Percentiles rank a stretch among this genome's conserved stretches.
Conservation (phyloP, 2,113 vertebrate genomes). For the Oophaga pumilio region DNA sequence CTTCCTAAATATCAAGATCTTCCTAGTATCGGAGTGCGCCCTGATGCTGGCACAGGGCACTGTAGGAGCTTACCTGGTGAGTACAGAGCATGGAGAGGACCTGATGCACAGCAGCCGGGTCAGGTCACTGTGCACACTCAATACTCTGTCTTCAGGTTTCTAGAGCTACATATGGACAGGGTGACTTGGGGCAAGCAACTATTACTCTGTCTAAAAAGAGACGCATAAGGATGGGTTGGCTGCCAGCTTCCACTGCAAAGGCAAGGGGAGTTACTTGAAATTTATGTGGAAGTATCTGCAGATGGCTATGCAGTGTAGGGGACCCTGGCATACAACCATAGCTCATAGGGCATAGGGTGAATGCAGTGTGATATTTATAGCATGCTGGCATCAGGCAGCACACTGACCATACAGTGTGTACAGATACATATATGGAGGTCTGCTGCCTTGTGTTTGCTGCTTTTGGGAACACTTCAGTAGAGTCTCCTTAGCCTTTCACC, state of each 20-base stretch:
- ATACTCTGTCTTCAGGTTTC: constrained; percentile 31
- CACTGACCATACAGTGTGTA: not conserved
- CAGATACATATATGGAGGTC: not conserved
- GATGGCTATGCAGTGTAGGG: constrained; percentile 19
- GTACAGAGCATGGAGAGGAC: constrained; percentile 61
- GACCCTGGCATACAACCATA: not conserved
- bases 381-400: not conserved
- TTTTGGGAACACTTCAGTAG: not conserved
- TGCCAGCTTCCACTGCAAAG: constrained; percentile 35
- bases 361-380: constrained; percentile 1
- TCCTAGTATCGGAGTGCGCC: constrained; percentile 93
- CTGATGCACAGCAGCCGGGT: constrained; percentile 8
- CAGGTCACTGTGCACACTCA: constrained; percentile 6
- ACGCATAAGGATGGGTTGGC: constrained; percentile 25
- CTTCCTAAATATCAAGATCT: constrained; percentile 96
- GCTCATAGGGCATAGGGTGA: not conserved
- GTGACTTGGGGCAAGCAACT: not conserved
- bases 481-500: not conserved
- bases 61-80: constrained; percentile 97
- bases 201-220: not conserved
- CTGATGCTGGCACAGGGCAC: constrained; percentile 97
- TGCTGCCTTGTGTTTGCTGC: not conserved
- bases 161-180: constrained; percentile 22
- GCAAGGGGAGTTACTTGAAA: constrained; percentile 18
- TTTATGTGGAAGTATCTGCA: constrained; percentile 37